Conservation (phyloP, 2,888 invertebrate species). For the Nudaria mundana region DNA sequence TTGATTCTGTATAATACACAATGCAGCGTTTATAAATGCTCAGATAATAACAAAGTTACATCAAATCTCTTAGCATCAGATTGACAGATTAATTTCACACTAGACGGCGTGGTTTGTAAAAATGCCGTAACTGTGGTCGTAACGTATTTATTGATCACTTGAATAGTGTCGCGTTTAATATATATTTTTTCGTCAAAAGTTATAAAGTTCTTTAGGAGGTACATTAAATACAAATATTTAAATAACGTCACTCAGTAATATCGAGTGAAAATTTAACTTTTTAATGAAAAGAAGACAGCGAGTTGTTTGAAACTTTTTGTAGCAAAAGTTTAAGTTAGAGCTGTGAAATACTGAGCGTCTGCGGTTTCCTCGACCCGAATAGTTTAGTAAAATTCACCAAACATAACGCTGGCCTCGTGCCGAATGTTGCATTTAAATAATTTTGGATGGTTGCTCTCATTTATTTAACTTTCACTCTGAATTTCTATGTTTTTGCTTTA, state of each 20-base stretch:
- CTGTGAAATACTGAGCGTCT: conserved; percentile 64
- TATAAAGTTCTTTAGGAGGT: no score
- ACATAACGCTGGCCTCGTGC: conserved; percentile 68
- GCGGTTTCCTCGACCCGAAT: conserved; percentile 74
- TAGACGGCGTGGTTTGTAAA: no score
- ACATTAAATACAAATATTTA: not conserved
- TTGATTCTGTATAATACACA: no score
- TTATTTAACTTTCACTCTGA: conserved; percentile 61
- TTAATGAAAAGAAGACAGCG: conserved; percentile 32
- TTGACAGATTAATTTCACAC: no score
- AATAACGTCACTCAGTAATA: conserved; percentile 13
- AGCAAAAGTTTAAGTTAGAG: conserved; percentile 51
- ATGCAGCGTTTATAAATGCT: no score
- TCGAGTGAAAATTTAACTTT: conserved; percentile 31
- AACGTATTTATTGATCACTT: no score
- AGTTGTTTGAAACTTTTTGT: conserved; percentile 38
- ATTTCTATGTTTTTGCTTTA: no score
- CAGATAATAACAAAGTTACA: no score
- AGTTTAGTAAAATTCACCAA: conserved; percentile 69
- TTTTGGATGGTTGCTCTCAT: conserved; percentile 74
- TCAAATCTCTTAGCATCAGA: no score
- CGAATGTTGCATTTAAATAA: conserved; percentile 75
- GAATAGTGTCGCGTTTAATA: no score
- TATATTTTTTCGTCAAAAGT: no score
- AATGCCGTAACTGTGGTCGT: no score